These are phyloP conservation scores for Ichneumon xanthorius DNA, from an alignment of 2,888 invertebrate genomes.

Conservation along the genomic window DNA sequence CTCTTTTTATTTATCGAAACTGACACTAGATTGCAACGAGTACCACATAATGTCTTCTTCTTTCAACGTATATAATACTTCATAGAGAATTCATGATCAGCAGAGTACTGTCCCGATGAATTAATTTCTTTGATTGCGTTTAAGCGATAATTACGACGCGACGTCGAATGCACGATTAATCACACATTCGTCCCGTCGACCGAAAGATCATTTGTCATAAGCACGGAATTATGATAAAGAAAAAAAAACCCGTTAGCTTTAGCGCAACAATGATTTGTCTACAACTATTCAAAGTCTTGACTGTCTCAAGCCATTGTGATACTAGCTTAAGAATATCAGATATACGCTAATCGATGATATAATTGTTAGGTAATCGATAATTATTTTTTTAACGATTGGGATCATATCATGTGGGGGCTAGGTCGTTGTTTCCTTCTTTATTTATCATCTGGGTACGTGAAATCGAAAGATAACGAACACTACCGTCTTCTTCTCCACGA, in stretches of 20 bases:
- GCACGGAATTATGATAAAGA: not conserved
- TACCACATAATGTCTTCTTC: conserved; percentile 11
- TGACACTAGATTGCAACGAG: conserved; percentile 52
- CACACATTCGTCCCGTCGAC: not conserved
- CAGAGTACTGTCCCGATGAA: not conserved
- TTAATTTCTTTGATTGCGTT: not conserved
- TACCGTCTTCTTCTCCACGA: conserved; percentile 40
- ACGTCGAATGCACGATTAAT: conserved; percentile 4
- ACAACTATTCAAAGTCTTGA: conserved; percentile 81
- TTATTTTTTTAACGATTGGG: conserved; percentile 77
- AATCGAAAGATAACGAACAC: conserved; percentile 21
- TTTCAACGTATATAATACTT: not conserved
- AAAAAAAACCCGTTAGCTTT: conserved; percentile 20
- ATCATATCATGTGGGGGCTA: conserved; percentile 76
- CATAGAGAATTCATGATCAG: not conserved
- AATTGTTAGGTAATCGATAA: conserved; percentile 71
- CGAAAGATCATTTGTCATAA: conserved; percentile 23
- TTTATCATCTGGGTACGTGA: conserved; percentile 50
- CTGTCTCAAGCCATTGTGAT: conserved; percentile 83
- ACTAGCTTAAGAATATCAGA: conserved; percentile 80
- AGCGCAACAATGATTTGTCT: conserved; percentile 68
- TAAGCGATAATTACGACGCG: not conserved
- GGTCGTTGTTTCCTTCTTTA: conserved; percentile 60
- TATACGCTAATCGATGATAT: conserved; percentile 66
- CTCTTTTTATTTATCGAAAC: conserved; percentile 63